phyloP scores from a whole-genome alignment of 2,113 vertebrate species.

The Pterocles orientalis region DNA sequence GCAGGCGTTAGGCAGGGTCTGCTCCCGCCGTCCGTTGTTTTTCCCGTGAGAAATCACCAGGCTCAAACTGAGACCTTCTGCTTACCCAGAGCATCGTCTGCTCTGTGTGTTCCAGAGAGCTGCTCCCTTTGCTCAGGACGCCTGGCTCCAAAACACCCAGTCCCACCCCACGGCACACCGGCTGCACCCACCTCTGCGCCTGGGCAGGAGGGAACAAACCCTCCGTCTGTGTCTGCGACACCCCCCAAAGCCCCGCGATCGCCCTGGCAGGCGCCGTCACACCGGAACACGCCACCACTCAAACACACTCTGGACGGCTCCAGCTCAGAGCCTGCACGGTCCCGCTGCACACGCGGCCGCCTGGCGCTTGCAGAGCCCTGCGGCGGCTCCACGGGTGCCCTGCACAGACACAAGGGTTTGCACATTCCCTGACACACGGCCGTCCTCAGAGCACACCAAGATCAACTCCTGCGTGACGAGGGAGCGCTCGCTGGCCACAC shows the following conservation, averaged over 20 bases:
- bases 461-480: not conserved
- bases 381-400: not conserved
- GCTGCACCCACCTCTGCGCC: not conserved
- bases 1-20: not conserved
- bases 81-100: not conserved
- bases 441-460: not conserved
- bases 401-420: not conserved
- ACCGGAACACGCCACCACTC: accelerated
- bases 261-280: not conserved
- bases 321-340: accelerated
- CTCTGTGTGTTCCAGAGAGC: not conserved
- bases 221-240: too few relatives aligned
- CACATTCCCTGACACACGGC: accelerated
- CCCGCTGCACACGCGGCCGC: accelerated
- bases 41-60: accelerated
- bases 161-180: accelerated
- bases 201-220: not conserved
- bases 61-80: not conserved
- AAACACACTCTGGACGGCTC: not conserved
- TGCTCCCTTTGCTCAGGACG: not conserved
- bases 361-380: not conserved
- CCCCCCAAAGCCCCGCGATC: not conserved
- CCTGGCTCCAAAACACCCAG: not conserved
- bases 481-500: accelerated
- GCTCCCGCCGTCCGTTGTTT: not conserved